These are phyloP conservation scores for Petrocephalus zakoni DNA, from an alignment of 2,113 vertebrate species.

Conservation along the genomic window DNA sequence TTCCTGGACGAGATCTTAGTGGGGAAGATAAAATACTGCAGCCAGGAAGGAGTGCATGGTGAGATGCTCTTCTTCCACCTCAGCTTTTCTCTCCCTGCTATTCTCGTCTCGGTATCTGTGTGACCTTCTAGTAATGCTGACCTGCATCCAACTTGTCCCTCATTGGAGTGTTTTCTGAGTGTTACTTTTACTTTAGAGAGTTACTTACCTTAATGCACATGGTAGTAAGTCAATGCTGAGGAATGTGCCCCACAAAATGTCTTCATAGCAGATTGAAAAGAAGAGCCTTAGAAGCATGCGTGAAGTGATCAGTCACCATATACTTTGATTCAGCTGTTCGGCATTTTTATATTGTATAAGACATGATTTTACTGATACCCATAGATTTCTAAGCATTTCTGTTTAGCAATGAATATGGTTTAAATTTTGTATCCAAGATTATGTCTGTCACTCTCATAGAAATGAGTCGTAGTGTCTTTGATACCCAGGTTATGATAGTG, in stretches of 20 bases:
- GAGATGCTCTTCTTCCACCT: constrained; percentile 31
- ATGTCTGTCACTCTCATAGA: not conserved
- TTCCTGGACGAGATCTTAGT: constrained; percentile 91
- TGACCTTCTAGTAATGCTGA: not conserved
- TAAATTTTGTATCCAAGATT: not conserved
- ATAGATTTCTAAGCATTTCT: not conserved
- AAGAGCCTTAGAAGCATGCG: not conserved
- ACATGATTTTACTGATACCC: not conserved
- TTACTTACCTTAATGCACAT: not conserved
- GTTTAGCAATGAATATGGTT: not conserved
- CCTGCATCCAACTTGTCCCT: not conserved
- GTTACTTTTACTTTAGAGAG: too few relatives aligned
- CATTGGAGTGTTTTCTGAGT: not conserved
- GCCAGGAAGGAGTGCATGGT: constrained; percentile 90
- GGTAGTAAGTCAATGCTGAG: not conserved
- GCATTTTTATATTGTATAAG: not conserved
- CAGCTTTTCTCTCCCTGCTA: too few relatives aligned
- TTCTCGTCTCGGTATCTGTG: not conserved
- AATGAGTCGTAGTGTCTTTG: not conserved
- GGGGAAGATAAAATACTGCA: constrained; percentile 92
- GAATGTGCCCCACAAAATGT: not conserved
- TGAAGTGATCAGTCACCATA: not conserved
- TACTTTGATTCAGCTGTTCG: not conserved
- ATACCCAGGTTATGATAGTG: not conserved
- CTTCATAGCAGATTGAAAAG: not conserved